Evolutionary conservation across 2,888 invertebrate genomes (phyloP).

Genomic region (Leptinotarsa haldemani): DNA sequence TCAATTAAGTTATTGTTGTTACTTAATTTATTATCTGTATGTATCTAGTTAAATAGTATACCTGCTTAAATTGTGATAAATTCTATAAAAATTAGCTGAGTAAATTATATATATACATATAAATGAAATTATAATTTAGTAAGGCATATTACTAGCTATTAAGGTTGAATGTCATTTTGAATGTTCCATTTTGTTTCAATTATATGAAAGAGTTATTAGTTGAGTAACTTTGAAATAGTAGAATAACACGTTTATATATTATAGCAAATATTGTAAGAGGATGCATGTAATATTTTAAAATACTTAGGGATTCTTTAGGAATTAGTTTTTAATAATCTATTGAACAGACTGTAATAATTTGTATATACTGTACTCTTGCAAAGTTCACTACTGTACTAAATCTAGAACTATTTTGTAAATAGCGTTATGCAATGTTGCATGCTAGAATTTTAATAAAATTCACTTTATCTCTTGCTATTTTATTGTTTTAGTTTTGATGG

Average conservation of each 20-base stretch:
- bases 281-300: conserved; percentile 52
- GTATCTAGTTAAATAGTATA: conserved; percentile 57
- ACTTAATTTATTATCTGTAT: conserved; percentile 56
- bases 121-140: conserved; percentile 40
- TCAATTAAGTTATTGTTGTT: conserved; percentile 57
- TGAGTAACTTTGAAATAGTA: conserved; percentile 29
- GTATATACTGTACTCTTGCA: conserved; percentile 57
- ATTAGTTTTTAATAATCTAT: conserved; percentile 46
- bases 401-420: conserved; percentile 61
- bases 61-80: conserved; percentile 65
- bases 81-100: conserved; percentile 43
- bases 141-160: conserved; percentile 40
- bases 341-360: conserved; percentile 58
- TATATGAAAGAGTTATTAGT: conserved; percentile 37
- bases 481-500: conserved; percentile 17
- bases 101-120: conserved; percentile 28
- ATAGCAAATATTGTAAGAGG: conserved; percentile 44
- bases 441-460: conserved; percentile 63
- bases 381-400: conserved; percentile 58
- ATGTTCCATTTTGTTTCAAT: conserved; percentile 42
- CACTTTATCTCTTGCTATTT: conserved; percentile 59
- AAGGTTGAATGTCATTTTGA: conserved; percentile 45
- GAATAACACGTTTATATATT: conserved; percentile 44
- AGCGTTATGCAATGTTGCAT: conserved; percentile 61
- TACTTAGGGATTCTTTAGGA: conserved; percentile 46